A percentile compares a stretch with the other conserved stretches of the same genome.
Conservation (phyloP, 2,113 vertebrate species). For the Ictidomys tridecemlineatus region DNA sequence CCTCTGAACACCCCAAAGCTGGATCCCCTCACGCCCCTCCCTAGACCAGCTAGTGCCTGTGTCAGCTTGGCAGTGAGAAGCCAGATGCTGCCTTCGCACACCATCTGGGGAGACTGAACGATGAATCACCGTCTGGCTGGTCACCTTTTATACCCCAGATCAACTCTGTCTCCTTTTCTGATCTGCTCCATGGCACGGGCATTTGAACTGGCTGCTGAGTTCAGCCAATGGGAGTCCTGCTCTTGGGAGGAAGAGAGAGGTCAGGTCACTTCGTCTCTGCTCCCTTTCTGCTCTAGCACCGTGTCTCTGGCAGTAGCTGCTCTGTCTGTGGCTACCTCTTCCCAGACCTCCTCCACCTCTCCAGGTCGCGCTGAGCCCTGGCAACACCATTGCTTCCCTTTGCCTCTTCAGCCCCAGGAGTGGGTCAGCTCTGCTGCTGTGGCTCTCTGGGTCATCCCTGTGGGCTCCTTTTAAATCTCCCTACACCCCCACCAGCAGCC, state of each 20-base stretch:
- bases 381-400: neutral
- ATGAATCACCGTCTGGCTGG: neutral
- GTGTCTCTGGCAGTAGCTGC: neutral
- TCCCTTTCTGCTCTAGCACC: neutral
- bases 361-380: neutral
- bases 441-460: neutral
- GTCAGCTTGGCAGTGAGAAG: neutral
- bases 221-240: neutral
- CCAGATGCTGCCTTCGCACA: neutral
- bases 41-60: neutral
- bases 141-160: neutral
- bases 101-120: neutral
- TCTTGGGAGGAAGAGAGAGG: neutral
- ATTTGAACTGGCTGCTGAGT: neutral
- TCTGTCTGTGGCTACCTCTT: neutral
- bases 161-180: neutral
- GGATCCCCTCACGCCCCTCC: neutral
- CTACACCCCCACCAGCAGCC: neutral
- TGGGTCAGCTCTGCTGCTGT: neutral
- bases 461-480: neutral
- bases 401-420: neutral
- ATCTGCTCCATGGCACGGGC: neutral
- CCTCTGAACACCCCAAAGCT: neutral
- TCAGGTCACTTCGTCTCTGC: neutral
- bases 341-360: neutral